These are phyloP conservation scores for Neosilurus hyrtlii DNA, from an alignment of 2,797 vertebrate genomes.

Conservation along the genomic window DNA sequence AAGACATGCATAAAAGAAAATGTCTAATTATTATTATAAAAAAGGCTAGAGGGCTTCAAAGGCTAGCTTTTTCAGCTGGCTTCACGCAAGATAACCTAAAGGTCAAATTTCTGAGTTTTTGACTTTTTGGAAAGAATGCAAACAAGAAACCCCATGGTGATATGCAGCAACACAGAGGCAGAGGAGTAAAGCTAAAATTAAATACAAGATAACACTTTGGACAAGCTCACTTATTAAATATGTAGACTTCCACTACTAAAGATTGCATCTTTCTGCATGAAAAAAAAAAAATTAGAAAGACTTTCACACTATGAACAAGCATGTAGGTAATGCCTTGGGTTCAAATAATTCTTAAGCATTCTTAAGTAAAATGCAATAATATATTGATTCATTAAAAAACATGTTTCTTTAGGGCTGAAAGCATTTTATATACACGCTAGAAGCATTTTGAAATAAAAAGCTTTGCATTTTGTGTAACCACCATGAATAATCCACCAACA, in stretches of 20 bases:
- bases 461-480: not conserved
- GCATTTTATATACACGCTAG: not conserved
- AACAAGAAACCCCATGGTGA: not conserved
- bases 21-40: not conserved
- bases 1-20: too few relatives aligned
- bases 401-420: not conserved
- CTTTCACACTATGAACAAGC: not conserved
- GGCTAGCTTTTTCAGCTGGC: not conserved
- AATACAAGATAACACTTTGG: too few relatives aligned
- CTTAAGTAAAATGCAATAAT: not conserved
- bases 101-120: not conserved
- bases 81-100: constrained; percentile 13
- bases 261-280: not conserved
- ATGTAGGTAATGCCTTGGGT: not conserved
- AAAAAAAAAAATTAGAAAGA: not conserved
- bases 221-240: not conserved
- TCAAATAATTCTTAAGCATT: not conserved
- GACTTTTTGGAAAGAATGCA: not conserved
- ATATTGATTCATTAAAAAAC: not conserved
- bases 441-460: not conserved
- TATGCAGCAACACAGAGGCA: not conserved
- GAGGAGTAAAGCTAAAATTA: not conserved
- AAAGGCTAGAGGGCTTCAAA: not conserved
- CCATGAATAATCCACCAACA: not conserved
- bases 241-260: not conserved